These are phyloP conservation scores for Engystomops pustulosus DNA, from an alignment of 2,113 vertebrate species.

Conservation along the genomic window DNA sequence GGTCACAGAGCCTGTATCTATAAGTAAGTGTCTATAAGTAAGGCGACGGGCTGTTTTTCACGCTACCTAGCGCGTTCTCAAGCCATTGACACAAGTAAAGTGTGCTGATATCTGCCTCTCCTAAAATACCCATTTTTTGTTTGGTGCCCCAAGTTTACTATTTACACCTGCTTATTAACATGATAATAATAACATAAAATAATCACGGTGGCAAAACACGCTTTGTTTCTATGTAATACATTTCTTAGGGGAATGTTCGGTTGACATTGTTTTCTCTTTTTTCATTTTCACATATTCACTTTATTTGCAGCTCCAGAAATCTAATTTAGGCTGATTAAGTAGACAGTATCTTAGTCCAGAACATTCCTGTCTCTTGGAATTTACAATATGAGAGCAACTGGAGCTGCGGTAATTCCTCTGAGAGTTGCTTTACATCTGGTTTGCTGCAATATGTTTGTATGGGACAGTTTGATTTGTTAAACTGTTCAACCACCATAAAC, in stretches of 20 bases:
- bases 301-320: conserved; percentile 22
- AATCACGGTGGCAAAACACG: too few relatives aligned
- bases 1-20: too few relatives aligned
- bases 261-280: neutral
- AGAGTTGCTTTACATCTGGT: conserved; percentile 65
- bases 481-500: conserved; percentile 62
- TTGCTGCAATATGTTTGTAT: conserved; percentile 69
- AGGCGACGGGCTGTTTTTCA: too few relatives aligned
- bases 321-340: conserved; percentile 38
- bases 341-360: conserved; percentile 42
- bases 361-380: conserved; percentile 59
- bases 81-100: too few relatives aligned
- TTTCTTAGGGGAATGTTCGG: neutral
- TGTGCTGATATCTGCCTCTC: too few relatives aligned
- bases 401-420: conserved; percentile 59
- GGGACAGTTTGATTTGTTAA: conserved; percentile 67
- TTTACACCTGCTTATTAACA: too few relatives aligned
- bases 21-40: too few relatives aligned
- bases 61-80: too few relatives aligned
- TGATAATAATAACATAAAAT: neutral
- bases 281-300: neutral
- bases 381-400: conserved; percentile 57
- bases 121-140: too few relatives aligned
- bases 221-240: neutral
- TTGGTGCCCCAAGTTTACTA: too few relatives aligned